Percentiles rank a stretch among this genome's conserved stretches.
phyloP scores from a whole-genome alignment of 1,140 invertebrate genomes.

The Trichonephila inaurata region DNA sequence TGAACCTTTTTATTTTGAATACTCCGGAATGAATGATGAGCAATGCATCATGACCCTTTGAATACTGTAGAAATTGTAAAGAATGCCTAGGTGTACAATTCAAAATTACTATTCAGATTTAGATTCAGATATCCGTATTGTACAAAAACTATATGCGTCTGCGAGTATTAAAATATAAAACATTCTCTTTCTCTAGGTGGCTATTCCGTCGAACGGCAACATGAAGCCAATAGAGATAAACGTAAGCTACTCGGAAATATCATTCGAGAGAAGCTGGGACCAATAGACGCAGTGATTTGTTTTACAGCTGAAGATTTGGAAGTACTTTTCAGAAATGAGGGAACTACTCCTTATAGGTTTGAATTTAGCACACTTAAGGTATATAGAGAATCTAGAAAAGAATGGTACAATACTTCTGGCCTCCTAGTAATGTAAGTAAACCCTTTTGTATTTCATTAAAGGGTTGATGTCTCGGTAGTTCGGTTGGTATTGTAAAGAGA shows the following conservation, averaged over 20 bases:
- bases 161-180: too few relatives aligned
- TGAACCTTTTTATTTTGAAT: too few relatives aligned
- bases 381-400: conserved; percentile 66
- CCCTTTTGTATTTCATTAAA: too few relatives aligned
- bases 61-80: too few relatives aligned
- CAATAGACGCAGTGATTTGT: conserved; percentile 79
- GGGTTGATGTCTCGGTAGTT: too few relatives aligned
- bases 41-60: too few relatives aligned
- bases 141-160: too few relatives aligned
- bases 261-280: conserved; percentile 48
- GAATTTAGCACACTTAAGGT: conserved; percentile 48
- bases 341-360: conserved; percentile 87
- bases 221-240: conserved; percentile 36
- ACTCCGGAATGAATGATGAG: too few relatives aligned
- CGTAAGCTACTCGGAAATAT: conserved; percentile 9
- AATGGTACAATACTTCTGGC: conserved; percentile 61
- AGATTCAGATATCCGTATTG: too few relatives aligned
- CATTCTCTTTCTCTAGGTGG: neutral
- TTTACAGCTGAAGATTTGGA: conserved; percentile 89
- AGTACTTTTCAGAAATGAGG: conserved; percentile 88
- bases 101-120: too few relatives aligned
- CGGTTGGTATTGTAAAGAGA: too few relatives aligned
- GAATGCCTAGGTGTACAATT: too few relatives aligned
- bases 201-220: neutral
- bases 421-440: conserved; percentile 52